Evolutionary conservation across 2,113 vertebrate genomes (phyloP).

Genomic region (Clarias magur): DNA sequence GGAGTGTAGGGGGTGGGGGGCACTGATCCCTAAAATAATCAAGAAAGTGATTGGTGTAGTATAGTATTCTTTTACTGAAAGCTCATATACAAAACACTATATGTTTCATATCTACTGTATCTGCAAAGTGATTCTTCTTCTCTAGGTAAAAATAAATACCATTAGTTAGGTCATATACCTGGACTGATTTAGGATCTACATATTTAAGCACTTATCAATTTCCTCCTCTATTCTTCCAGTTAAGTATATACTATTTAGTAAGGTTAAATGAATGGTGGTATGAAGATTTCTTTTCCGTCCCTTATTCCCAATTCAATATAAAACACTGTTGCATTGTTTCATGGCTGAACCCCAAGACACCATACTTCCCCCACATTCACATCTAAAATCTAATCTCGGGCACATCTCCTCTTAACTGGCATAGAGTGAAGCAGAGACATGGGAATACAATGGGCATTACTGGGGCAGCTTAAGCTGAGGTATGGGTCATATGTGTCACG

Average conservation of each 20-base stretch:
- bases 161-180: slow-evolving; percentile 3
- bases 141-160: background rate
- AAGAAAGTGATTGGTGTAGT: background rate
- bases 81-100: background rate
- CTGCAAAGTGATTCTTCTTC: background rate
- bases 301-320: slow-evolving; percentile 80
- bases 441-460: slow-evolving; percentile 32
- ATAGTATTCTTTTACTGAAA: background rate
- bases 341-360: slow-evolving; percentile 70
- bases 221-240: slow-evolving; percentile 4
- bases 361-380: slow-evolving; percentile 39
- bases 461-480: slow-evolving; percentile 22
- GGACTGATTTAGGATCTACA: slow-evolving; percentile 29
- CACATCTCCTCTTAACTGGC: background rate
- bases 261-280: slow-evolving; percentile 36
- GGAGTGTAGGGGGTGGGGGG: too few species aligned
- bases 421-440: slow-evolving; percentile 25
- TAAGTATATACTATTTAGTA: slow-evolving; percentile 22
- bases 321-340: slow-evolving; percentile 77
- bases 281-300: slow-evolving; percentile 61
- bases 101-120: background rate
- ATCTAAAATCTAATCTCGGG: slow-evolving; percentile 36
- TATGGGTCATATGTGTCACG: slow-evolving; percentile 42
- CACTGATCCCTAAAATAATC: background rate
- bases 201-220: slow-evolving; percentile 23